Base-by-base conservation (phyloP, 2,113 vertebrate genomes). In the Hoplias malabaricus region DNA sequence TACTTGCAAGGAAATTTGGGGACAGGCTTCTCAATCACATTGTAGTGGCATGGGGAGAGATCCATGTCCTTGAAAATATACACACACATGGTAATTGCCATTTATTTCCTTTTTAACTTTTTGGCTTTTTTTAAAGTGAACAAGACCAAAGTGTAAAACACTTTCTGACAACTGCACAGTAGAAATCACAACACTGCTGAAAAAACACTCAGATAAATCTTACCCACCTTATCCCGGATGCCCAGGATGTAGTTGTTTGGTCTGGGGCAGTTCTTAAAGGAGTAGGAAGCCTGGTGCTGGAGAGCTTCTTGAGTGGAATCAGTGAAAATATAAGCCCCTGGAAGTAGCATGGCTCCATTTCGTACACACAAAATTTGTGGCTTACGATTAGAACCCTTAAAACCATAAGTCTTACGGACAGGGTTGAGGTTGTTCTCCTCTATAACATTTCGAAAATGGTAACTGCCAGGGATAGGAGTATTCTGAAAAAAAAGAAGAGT, bases 1-100 rank as follows among this genome's bases (percentile, higher is more conserved):
- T 93, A 96, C 93, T 91, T 95, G 89, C 89, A 92, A 77, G 92
- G 84, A 29, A 86, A 84, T 85, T 87, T 90, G 77, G 89, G 81
- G 85, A 92, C 88, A 12, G 85, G 89, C 74, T 84, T 82, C 36
- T 78, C 84, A 42, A 83, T 80, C 59, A 93, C 63, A 23, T 90
- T 73, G n/a, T 93, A 93, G 62, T 91, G 88, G 5, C 91, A 87
- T 0, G 90, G 90, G 23, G 87, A 89, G 40, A 88, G 84, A 19
- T 89, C 83, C 66, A 93, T 43, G n/a, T 88, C 86, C 92, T 94
- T 72, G 10, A 81, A 84, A 54, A 53, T 46, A 86, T 23, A 67
- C 69, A 70, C 9, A 69, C 23, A 50, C 48, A 36, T 25, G 59
- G 12, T 16, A 23, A 19, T 14, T 12, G 21, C 8, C 21, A 1